Conservation (phyloP, 2,888 invertebrate genomes). For the Schizotus pectinicornis region DNA sequence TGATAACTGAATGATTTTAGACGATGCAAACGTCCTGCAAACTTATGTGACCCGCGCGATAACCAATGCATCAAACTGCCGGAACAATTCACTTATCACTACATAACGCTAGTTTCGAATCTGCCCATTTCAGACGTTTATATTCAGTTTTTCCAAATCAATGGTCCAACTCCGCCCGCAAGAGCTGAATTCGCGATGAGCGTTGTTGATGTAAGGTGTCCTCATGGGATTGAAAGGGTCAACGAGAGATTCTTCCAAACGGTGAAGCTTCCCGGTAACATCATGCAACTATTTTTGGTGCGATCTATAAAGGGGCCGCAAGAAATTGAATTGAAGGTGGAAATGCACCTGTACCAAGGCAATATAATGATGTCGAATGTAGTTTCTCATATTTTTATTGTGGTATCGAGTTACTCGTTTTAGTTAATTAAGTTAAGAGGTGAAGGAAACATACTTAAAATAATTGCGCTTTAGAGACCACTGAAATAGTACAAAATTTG, state of each 20-base stretch:
- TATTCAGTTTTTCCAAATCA: constrained; percentile 86
- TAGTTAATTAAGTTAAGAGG: constrained; percentile 53
- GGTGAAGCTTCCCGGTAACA: constrained; percentile 61
- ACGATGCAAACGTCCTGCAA: constrained; percentile 77
- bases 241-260: constrained; percentile 57
- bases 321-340: constrained; percentile 85
- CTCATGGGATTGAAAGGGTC: constrained; percentile 61
- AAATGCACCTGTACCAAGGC: constrained; percentile 81
- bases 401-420: constrained; percentile 84
- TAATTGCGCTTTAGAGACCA: constrained; percentile 2
- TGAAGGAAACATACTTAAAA: constrained; percentile 13
- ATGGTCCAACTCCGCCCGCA: constrained; percentile 77
- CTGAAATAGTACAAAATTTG: background rate
- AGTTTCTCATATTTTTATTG: constrained; percentile 83
- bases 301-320: constrained; percentile 84
- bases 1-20: constrained; percentile 62
- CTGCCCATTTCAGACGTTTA: constrained; percentile 68
- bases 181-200: constrained; percentile 78
- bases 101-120: constrained; percentile 89
- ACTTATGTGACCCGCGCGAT: constrained; percentile 76
- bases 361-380: constrained; percentile 80
- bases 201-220: constrained; percentile 70
- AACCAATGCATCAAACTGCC: constrained; percentile 79
- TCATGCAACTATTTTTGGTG: constrained; percentile 78
- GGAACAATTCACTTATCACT: constrained; percentile 89